Evolutionary conservation across 1,140 invertebrate species (phyloP).

Genomic region (Trypoxylus dichotomus): DNA sequence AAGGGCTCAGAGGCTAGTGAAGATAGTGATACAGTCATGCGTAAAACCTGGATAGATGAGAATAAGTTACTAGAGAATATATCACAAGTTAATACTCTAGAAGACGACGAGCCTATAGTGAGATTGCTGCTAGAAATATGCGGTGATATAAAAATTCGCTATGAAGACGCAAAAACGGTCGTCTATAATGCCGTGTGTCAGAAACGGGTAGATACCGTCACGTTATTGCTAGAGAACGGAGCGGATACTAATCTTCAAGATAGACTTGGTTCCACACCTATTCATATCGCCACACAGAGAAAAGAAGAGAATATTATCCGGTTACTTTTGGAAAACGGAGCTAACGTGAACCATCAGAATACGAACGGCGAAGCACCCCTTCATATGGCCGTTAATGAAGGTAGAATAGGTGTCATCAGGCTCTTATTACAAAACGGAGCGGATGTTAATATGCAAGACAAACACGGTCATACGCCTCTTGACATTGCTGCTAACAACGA

Average conservation of each 20-base stretch:
- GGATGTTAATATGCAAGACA: not conserved
- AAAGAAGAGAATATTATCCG: not conserved
- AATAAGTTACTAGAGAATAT: no score
- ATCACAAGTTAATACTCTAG: no score
- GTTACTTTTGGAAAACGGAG: not conserved
- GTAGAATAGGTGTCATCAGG: not conserved
- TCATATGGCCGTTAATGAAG: not conserved
- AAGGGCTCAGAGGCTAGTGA: no score
- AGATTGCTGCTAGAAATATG: not conserved
- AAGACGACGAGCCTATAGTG: not conserved
- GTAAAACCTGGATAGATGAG: no score
- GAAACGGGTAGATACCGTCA: not conserved
- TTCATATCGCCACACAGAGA: not conserved
- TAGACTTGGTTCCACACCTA: not conserved
- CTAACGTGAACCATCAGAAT: not conserved
- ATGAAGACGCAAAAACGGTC: not conserved
- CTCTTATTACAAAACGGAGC: not conserved
- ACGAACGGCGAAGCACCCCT: not conserved
- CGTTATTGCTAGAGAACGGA: not conserved
- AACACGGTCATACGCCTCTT: not conserved
- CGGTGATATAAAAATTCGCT: not conserved
- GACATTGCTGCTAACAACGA: not conserved
- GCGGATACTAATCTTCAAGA: slow-evolving; percentile 1
- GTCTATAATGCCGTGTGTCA: not conserved
- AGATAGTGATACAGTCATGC: no score